These are phyloP conservation scores for Drosophila tropicalis DNA, from an alignment of 1,140 invertebrate genomes.

Conservation along the genomic window DNA sequence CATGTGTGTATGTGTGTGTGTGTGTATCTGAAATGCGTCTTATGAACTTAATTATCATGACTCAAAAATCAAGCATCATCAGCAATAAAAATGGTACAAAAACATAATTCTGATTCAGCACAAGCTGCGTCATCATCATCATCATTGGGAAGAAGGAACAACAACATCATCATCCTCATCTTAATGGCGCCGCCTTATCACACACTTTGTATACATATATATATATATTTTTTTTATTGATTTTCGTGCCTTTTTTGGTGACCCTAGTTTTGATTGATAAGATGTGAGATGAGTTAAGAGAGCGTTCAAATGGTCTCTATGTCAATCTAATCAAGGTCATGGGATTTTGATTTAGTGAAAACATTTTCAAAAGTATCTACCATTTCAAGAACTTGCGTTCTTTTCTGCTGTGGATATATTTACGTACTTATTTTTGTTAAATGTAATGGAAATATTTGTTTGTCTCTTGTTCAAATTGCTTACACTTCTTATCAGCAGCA, in stretches of 20 bases:
- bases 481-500: conserved; percentile 1
- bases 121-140: conserved; percentile 57
- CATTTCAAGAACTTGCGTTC: background rate
- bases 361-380: too few species aligned
- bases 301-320: background rate
- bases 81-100: conserved; percentile 14
- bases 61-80: conserved; percentile 57
- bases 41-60: conserved; percentile 44
- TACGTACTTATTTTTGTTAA: conserved; percentile 35
- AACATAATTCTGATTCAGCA: conserved; percentile 59
- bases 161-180: conserved; percentile 3
- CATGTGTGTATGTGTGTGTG: background rate
- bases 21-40: conserved; percentile 4
- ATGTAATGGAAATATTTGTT: conserved; percentile 32
- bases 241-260: conserved; percentile 29
- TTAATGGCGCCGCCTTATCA: conserved; percentile 40
- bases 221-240: conserved; percentile 39
- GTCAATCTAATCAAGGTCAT: conserved; percentile 7
- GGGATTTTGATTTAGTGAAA: background rate
- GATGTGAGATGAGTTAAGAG: background rate
- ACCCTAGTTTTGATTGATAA: conserved; percentile 50
- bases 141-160: conserved; percentile 17
- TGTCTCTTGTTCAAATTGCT: background rate
- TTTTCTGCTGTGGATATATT: too few species aligned
- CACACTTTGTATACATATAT: conserved; percentile 1